Conservation (phyloP, 2,797 vertebrate species). For the Sylvilagus floridanus region DNA sequence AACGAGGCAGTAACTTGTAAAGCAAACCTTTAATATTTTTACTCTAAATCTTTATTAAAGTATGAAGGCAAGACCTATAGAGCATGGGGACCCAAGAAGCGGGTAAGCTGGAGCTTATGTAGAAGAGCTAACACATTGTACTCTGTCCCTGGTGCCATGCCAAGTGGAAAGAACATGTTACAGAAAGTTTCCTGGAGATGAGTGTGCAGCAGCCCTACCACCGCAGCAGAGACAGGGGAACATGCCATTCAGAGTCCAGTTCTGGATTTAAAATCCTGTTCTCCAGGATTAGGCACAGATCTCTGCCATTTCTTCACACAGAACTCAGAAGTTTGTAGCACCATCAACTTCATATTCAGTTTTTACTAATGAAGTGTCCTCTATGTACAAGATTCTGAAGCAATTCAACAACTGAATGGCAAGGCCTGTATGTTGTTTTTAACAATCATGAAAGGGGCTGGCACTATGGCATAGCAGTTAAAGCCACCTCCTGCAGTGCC, state of each 20-base stretch:
- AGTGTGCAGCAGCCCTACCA: neutral
- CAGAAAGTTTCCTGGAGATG: neutral
- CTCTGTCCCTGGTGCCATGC: neutral
- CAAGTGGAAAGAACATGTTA: neutral
- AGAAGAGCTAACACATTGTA: neutral
- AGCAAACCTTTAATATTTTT: neutral
- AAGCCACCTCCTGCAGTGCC: too few relatives aligned
- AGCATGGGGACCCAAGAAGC: neutral
- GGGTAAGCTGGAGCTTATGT: neutral
- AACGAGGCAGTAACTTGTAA: neutral
- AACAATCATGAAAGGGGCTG: neutral
- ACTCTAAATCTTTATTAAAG: neutral
- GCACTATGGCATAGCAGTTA: too few relatives aligned
- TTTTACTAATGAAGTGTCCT: conserved; percentile 11
- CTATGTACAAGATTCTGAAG: neutral
- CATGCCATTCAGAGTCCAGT: neutral
- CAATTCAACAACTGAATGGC: neutral
- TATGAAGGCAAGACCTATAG: neutral
- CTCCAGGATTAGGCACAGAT: neutral
- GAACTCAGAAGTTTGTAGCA: neutral
- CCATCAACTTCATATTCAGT: neutral
- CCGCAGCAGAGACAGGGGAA: neutral
- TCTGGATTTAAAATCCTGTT: neutral
- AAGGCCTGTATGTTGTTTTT: neutral
- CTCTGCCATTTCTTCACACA: neutral